Conservation (phyloP, 2,797 vertebrate genomes). For the Meriones psammophilus region DNA sequence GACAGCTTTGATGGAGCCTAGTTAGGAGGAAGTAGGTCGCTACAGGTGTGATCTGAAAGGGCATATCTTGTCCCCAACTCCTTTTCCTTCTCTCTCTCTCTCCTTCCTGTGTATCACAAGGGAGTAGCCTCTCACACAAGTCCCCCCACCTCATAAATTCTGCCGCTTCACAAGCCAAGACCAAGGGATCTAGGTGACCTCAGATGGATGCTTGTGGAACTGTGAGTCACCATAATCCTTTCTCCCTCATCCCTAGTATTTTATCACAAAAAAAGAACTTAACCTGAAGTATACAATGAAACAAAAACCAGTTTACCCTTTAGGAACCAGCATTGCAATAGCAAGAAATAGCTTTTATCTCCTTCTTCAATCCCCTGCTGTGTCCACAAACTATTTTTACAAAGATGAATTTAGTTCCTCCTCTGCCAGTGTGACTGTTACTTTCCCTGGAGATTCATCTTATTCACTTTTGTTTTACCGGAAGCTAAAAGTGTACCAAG, state of each 20-base stretch:
- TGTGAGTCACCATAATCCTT: background rate
- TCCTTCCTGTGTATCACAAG: background rate
- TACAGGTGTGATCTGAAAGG: background rate
- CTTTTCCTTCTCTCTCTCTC: background rate
- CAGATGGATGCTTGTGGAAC: background rate
- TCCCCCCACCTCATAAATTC: background rate
- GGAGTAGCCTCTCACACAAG: no score
- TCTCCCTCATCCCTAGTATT: background rate
- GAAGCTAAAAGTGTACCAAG: slow-evolving; percentile 23
- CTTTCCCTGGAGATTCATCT: background rate
- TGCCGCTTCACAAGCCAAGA: background rate
- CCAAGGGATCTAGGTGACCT: background rate
- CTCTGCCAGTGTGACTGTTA: background rate
- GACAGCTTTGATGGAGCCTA: background rate
- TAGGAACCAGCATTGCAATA: background rate
- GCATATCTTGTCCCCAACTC: background rate
- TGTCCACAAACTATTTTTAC: background rate
- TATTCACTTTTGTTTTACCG: slow-evolving; percentile 24
- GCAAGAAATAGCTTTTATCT: background rate
- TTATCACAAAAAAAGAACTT: background rate
- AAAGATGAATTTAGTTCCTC: slow-evolving; percentile 26
- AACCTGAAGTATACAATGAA: background rate
- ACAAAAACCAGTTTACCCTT: slow-evolving; percentile 29
- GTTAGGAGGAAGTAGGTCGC: background rate
- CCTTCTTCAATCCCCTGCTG: accelerated